Conservation (phyloP, 2,888 invertebrate genomes). For the Synanthedon myopaeformis region DNA sequence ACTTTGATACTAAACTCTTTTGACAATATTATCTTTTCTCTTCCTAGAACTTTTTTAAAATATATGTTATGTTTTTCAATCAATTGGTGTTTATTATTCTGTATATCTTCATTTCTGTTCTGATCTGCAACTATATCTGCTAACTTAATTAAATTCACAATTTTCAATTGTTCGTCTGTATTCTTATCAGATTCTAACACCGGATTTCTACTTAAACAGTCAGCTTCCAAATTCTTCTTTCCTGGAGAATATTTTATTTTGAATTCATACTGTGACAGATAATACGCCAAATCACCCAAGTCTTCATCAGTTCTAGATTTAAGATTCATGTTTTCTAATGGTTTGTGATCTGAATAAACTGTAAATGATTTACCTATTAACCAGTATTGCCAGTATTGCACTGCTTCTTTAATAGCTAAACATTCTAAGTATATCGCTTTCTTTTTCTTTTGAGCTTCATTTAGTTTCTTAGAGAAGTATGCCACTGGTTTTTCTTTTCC, state of each 20-base stretch:
- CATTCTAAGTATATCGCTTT: slow-evolving; percentile 11
- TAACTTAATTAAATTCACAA: slow-evolving; percentile 4
- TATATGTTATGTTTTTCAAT: no score
- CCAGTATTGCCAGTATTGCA: slow-evolving; percentile 13
- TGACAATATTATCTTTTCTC: no score
- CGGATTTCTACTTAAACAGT: no score
- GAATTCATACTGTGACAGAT: neutral
- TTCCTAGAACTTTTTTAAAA: no score
- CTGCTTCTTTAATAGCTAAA: slow-evolving; percentile 11
- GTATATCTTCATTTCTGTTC: slow-evolving; percentile 1
- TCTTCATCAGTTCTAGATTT: slow-evolving; percentile 6
- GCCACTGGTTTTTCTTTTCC: slow-evolving; percentile 11
- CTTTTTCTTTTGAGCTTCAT: slow-evolving; percentile 10
- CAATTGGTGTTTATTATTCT: no score
- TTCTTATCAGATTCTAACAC: no score
- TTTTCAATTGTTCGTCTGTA: neutral
- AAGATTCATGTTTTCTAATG: slow-evolving; percentile 9
- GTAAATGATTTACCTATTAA: slow-evolving; percentile 10
- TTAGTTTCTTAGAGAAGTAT: slow-evolving; percentile 11
- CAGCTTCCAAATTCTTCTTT: no score
- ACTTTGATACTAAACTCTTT: slow-evolving; percentile 1
- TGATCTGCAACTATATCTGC: slow-evolving; percentile 4
- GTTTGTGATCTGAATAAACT: slow-evolving; percentile 10
- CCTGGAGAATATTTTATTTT: no score
- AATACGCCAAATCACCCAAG: neutral